Base-by-base conservation (phyloP, 1,140 invertebrate genomes). In the Drosophila willistoni region DNA sequence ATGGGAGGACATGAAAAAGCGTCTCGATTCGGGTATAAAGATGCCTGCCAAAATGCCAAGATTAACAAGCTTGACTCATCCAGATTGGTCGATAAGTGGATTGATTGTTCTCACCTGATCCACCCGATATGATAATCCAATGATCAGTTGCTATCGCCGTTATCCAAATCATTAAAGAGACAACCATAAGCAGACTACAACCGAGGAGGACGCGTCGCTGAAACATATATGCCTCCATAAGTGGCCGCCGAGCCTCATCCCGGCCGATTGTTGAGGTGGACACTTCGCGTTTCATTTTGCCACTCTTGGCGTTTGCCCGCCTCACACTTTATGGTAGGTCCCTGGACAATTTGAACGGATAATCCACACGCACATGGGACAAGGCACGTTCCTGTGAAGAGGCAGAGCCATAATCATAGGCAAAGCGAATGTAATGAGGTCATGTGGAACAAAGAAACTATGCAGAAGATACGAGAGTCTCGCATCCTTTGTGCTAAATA, bases 131-230 rank as follows among this genome's bases (percentile, higher is more conserved):
- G 14, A 94, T 93, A 62, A 95, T 95, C 96, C 96, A 97, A 81
- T 95, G 94, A 81, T 95, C 94, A 1, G 96, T 96, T 47, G 94
- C 94, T 57, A 97, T 95, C 14, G 96, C 95, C 1, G 95, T 92
- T 7, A 95, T 94, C 96, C 96, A 97, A 1, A 96, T 79, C 51
- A 96, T 93, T 0, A 94, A 92, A 1, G 94, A 95, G 0, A 96
- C 55, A 1, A 95, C 94, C 10, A 96, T 94, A 3, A 96, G 87
- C n/a, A 94, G 90, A 0, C 96, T 96, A 68, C 95, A 95, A 1
- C 93, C 94, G 19, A 96, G 93, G 12, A 97, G 93, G 4, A 96
- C 93, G 14, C 95, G 93, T 14, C 95, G 94, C 82, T 97, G 96
- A 41, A 96, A 94, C 63, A 96, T 93, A 17, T 95, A 93, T 64